Conservation (phyloP, 37 sponge, comb jelly and placozoan genomes). For the Halichondria panicea region DNA sequence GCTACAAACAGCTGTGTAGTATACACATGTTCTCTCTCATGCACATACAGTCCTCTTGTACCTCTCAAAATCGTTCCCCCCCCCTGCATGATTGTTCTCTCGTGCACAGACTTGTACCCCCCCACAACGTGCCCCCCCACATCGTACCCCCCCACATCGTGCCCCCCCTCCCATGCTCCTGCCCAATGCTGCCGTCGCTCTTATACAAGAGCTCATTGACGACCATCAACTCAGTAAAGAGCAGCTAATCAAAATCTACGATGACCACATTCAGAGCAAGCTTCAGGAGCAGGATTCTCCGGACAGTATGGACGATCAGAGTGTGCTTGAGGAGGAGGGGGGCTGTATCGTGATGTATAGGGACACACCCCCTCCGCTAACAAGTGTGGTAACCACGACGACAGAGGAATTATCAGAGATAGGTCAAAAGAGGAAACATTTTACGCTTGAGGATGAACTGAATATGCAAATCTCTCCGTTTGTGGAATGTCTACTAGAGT, state of each 20-base stretch:
- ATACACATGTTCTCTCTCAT: too few relatives aligned
- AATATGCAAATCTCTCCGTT: slow-evolving; percentile 24
- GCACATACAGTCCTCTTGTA: too few relatives aligned
- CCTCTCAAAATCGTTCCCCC: too few relatives aligned
- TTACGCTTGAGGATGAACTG: slow-evolving; percentile 38
- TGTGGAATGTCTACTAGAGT: slow-evolving; percentile 45
- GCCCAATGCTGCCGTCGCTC: neutral
- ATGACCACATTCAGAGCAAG: slow-evolving; percentile 23
- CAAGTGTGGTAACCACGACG: too few relatives aligned
- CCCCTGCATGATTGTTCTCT: too few relatives aligned
- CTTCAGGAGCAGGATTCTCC: neutral
- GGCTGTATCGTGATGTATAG: neutral
- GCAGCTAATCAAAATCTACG: slow-evolving; percentile 26
- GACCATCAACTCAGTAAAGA: slow-evolving; percentile 10
- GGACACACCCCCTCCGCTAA: slow-evolving; percentile 2
- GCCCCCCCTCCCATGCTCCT: neutral
- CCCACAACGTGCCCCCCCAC: too few relatives aligned
- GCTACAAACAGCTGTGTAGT: too few relatives aligned
- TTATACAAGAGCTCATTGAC: slow-evolving; percentile 21
- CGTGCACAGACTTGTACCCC: too few relatives aligned
- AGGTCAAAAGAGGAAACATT: slow-evolving; percentile 10
- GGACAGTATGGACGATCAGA: neutral
- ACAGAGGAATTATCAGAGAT: neutral
- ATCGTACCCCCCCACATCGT: too few relatives aligned
- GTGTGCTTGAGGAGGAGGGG: neutral